These are phyloP conservation scores for Ptiloglossa arizonensis DNA, from an alignment of 1,140 invertebrate species.

Conservation along the genomic window DNA sequence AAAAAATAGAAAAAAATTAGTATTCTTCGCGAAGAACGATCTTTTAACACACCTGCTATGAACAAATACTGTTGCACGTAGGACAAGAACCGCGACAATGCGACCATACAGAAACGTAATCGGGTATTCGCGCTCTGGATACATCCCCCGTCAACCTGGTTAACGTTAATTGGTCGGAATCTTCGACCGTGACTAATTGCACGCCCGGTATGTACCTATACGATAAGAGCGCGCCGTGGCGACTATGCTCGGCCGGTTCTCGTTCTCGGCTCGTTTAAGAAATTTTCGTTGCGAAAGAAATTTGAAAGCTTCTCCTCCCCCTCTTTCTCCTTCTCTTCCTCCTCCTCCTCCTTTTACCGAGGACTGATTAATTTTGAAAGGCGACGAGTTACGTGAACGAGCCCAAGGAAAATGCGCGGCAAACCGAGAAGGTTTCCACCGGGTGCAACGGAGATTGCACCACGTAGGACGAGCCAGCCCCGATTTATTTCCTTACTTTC, in stretches of 20 bases:
- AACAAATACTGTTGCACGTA: too few relatives aligned
- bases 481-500: constrained; percentile 46
- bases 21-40: too few relatives aligned
- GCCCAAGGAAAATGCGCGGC: constrained; percentile 41
- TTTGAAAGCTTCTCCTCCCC: constrained; percentile 63
- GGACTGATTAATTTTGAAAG: constrained; percentile 63
- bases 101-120: too few relatives aligned
- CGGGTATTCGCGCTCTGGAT: constrained; percentile 72
- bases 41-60: too few relatives aligned
- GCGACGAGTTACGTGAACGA: constrained; percentile 56
- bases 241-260: too few relatives aligned
- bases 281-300: constrained; percentile 61
- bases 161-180: constrained; percentile 73
- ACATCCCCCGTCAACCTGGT: constrained; percentile 68
- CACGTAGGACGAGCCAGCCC: background rate
- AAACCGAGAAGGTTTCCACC: background rate
- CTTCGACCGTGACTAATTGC: constrained; percentile 75
- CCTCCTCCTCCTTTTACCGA: too few relatives aligned
- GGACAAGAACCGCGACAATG: too few relatives aligned
- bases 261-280: too few relatives aligned
- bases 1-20: too few relatives aligned
- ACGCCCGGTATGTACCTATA: constrained; percentile 35
- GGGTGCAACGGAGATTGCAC: constrained; percentile 3
- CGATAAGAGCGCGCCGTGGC: constrained; percentile 36
- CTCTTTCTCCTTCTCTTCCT: too few relatives aligned